Conservation (phyloP, 2,888 invertebrate species). For the Parnassius mnemosyne region DNA sequence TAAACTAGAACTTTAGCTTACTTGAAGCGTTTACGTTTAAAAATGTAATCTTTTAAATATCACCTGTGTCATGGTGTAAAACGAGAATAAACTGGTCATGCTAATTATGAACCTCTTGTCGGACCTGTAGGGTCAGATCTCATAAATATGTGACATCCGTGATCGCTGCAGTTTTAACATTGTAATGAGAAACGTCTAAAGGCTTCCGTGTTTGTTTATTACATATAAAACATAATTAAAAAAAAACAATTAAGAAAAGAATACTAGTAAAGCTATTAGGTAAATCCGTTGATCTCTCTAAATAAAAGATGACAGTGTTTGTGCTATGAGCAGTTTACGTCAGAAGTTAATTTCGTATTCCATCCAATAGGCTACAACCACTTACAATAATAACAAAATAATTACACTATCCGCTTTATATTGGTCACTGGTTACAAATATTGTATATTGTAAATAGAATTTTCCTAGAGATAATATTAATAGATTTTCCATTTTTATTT, state of each 20-base stretch:
- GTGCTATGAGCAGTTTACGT: too few species aligned
- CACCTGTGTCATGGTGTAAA: background rate
- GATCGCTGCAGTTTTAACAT: constrained; percentile 23
- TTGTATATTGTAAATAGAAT: constrained; percentile 7
- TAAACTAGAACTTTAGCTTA: too few species aligned
- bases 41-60: too few species aligned
- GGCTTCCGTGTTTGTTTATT: constrained; percentile 20
- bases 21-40: too few species aligned
- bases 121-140: constrained; percentile 22
- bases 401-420: constrained; percentile 16
- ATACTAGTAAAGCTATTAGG: too few species aligned
- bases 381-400: background rate
- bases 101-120: constrained; percentile 20
- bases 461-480: too few species aligned
- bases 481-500: too few species aligned
- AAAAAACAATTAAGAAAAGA: too few species aligned
- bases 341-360: too few species aligned
- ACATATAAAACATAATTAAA: constrained; percentile 14
- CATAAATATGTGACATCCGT: constrained; percentile 27
- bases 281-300: too few species aligned
- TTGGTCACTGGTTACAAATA: constrained; percentile 15
- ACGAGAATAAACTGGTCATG: constrained; percentile 17
- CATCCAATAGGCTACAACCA: too few species aligned
- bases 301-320: too few species aligned
- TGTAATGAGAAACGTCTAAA: constrained; percentile 19